Percentiles rank a stretch among this genome's conserved stretches.
These are phyloP conservation scores for Sinocyclocheilus grahami DNA, from an alignment of 2,113 vertebrate genomes.

Conservation along the genomic window DNA sequence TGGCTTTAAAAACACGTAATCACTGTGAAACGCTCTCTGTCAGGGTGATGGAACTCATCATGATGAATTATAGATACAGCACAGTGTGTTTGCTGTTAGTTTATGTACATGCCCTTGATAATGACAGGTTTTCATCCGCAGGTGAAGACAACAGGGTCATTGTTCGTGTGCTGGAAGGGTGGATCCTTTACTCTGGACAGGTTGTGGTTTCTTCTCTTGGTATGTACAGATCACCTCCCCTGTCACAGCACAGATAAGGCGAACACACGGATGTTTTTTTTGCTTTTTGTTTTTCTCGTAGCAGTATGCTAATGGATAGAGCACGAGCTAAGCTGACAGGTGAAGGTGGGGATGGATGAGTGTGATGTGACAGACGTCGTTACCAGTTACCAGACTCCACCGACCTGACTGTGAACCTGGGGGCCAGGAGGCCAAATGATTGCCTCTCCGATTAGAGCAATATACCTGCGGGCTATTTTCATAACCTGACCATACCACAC, in stretches of 20 bases:
- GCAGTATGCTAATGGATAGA: conserved; percentile 55
- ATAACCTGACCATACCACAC: conserved; percentile 68
- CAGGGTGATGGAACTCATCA: not conserved
- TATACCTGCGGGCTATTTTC: conserved; percentile 64
- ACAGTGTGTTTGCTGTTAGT: conserved; percentile 22
- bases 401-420: conserved; percentile 73
- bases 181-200: conserved; percentile 66
- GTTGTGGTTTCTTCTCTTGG: conserved; percentile 63
- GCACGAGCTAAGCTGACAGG: conserved; percentile 70
- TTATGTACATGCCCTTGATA: conserved; percentile 41
- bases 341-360: conserved; percentile 61
- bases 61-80: conserved; percentile 14
- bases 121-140: conserved; percentile 53
- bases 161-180: conserved; percentile 64
- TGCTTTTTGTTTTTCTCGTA: conserved; percentile 17
- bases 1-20: conserved; percentile 13
- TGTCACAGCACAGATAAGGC: conserved; percentile 65
- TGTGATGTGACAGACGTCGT: conserved; percentile 1
- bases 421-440: conserved; percentile 70
- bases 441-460: conserved; percentile 69
- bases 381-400: conserved; percentile 55
- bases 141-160: conserved; percentile 68
- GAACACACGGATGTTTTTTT: conserved; percentile 49
- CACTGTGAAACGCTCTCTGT: not conserved
- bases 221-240: conserved; percentile 71